phyloP scores from a whole-genome alignment of 2,888 invertebrate species.

The Drosophila antonietae region DNA sequence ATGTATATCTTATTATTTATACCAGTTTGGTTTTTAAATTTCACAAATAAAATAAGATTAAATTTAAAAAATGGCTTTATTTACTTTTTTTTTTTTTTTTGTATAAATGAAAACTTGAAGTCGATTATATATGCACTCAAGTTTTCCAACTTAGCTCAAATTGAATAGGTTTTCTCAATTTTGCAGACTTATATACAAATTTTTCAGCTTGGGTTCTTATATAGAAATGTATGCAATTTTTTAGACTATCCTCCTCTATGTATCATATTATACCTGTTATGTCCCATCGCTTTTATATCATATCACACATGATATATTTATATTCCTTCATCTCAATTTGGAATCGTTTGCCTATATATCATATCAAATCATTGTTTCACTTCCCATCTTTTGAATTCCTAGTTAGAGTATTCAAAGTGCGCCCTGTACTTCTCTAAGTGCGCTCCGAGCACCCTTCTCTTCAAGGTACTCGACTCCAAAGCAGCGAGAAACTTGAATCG shows the following conservation, averaged over 20 bases:
- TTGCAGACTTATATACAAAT: no score
- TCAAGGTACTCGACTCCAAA: background rate
- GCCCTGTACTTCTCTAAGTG: background rate
- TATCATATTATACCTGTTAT: background rate
- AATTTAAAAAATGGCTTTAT: no score
- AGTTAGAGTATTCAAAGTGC: conserved; percentile 11
- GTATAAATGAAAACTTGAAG: no score
- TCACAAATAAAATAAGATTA: no score
- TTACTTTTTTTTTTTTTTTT: no score
- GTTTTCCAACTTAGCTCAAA: no score
- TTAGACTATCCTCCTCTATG: background rate
- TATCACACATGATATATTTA: background rate
- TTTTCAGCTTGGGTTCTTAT: no score
- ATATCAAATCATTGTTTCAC: no score
- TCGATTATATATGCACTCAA: no score
- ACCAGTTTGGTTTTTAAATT: no score
- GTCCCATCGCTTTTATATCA: background rate
- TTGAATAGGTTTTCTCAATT: background rate
- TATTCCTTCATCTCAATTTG: background rate
- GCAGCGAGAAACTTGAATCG: conserved; percentile 30
- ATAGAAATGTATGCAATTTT: background rate
- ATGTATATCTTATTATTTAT: no score
- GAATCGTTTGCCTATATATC: background rate
- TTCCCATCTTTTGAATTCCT: no score
- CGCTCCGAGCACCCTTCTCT: background rate